A percentile compares a stretch with the other conserved stretches of the same genome.
These are phyloP conservation scores for Leucoraja ocellata DNA, from an alignment of 2,797 vertebrate genomes.

Conservation along the genomic window DNA sequence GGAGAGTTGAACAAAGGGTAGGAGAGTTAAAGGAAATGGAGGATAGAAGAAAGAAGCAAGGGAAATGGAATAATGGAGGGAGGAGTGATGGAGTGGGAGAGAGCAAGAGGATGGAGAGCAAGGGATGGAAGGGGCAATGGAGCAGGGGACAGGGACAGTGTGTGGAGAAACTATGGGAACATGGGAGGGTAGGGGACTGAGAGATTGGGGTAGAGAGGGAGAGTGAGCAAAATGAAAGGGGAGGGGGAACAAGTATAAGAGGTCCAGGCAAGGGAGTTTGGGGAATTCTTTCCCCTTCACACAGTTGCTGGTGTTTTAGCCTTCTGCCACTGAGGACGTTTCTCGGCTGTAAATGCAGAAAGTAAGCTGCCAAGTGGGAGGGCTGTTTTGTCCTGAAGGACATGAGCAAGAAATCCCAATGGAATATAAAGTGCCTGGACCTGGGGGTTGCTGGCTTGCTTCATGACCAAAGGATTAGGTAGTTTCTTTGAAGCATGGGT, in stretches of 20 bases:
- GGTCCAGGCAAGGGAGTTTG: not conserved
- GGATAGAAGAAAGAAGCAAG: too few species aligned
- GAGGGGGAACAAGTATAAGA: too few species aligned
- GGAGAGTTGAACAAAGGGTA: too few species aligned
- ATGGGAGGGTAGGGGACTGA: too few species aligned
- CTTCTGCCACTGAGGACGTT: not conserved
- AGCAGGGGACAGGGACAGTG: too few species aligned
- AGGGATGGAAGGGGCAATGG: not conserved
- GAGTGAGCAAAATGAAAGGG: too few species aligned
- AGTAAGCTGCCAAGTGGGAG: not conserved
- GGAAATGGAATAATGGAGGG: too few species aligned
- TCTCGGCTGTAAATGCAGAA: not conserved
- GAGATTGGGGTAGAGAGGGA: not conserved
- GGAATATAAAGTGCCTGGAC: not conserved
- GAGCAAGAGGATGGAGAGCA: too few species aligned
- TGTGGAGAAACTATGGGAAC: too few species aligned
- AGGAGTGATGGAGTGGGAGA: too few species aligned
- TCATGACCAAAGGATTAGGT: not conserved
- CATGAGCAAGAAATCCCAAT: not conserved
- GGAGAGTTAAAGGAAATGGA: too few species aligned
- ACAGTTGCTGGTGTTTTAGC: not conserved
- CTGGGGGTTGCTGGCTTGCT: not conserved
- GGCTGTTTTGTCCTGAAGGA: not conserved
- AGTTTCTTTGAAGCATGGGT: not conserved
- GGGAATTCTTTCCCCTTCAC: not conserved